Evolutionary conservation across 2,113 vertebrate species (phyloP).

Genomic region (Anolis carolinensis): DNA sequence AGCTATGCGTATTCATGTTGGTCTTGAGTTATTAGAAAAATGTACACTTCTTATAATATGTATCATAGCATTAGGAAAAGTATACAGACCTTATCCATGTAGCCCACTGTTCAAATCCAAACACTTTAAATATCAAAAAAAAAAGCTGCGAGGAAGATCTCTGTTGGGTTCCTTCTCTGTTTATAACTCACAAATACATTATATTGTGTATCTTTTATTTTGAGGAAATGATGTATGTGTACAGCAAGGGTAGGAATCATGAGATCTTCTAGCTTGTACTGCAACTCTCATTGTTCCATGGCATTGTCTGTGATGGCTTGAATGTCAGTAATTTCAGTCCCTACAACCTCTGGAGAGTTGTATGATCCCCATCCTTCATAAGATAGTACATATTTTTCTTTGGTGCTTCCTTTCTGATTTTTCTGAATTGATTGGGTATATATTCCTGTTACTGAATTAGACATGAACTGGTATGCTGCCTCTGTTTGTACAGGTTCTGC

Average conservation of each 20-base stretch:
- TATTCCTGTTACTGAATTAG: not conserved
- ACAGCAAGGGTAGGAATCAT: no score
- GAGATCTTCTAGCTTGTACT: no score
- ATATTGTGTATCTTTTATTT: no score
- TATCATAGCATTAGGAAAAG: not conserved
- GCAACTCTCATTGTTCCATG: no score
- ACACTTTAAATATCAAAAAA: not conserved
- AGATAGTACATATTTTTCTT: not conserved
- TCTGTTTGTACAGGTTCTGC: not conserved
- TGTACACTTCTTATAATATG: not conserved
- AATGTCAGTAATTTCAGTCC: no score
- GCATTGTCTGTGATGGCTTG: no score
- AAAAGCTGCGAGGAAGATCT: not conserved
- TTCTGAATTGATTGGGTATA: not conserved
- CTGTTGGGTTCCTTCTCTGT: not conserved
- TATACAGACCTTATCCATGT: not conserved
- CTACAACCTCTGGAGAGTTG: no score
- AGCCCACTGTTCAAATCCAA: not conserved
- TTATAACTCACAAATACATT: not conserved
- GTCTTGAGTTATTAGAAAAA: not conserved
- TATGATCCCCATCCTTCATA: no score
- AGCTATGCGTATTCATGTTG: not conserved
- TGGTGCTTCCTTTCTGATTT: not conserved
- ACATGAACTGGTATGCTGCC: not conserved
- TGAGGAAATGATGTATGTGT: no score